Conservation (phyloP, 1,140 invertebrate genomes). For the Neodiprion fabricii region DNA sequence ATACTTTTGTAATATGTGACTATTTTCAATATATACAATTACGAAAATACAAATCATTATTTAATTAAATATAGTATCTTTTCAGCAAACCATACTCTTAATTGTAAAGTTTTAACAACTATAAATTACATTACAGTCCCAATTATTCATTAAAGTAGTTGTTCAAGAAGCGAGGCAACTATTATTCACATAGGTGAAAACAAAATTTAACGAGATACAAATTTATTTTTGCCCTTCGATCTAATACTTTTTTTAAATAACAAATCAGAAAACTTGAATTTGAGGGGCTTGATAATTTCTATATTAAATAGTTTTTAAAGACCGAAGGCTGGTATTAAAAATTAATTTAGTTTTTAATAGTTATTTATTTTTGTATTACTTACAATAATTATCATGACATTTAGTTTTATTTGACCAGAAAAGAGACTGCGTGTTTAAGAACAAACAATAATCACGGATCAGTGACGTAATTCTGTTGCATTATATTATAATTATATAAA, state of each 20-base stretch:
- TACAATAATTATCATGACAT: conserved; percentile 2
- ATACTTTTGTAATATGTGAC: too few species aligned
- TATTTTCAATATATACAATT: too few species aligned
- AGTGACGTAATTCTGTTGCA: not conserved
- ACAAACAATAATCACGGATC: not conserved
- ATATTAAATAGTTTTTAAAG: not conserved
- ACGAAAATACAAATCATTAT: too few species aligned
- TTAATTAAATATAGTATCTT: too few species aligned
- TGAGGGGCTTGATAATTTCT: too few species aligned
- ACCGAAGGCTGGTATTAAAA: not conserved
- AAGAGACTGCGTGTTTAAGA: not conserved
- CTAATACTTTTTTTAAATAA: too few species aligned
- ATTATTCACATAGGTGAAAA: not conserved
- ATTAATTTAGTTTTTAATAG: conserved; percentile 2
- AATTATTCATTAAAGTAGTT: too few species aligned
- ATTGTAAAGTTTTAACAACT: too few species aligned
- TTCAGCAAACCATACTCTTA: too few species aligned
- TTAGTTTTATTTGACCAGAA: not conserved
- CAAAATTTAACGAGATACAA: not conserved
- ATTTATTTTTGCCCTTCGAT: not conserved
- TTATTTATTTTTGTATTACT: not conserved
- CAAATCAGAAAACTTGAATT: too few species aligned
- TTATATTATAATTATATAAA: not conserved
- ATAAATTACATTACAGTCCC: too few species aligned
- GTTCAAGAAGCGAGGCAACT: too few species aligned